Evolutionary conservation across 2,888 invertebrate genomes (phyloP), one percentile per base, ranked within the genome.

Genomic region (Pseudococcus jackbeardsleyi): DNA sequence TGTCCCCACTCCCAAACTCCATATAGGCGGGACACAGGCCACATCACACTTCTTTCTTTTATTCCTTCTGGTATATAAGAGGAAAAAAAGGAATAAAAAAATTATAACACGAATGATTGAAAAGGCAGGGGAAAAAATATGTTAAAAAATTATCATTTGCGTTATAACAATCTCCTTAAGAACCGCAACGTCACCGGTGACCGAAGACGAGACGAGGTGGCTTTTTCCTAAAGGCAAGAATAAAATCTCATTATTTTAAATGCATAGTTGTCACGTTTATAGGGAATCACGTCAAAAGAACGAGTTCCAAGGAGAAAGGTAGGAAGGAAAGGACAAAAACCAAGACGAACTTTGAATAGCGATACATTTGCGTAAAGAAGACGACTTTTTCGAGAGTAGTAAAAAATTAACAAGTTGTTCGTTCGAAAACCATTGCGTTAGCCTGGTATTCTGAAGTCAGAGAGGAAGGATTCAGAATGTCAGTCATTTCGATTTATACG

Each of bases 171-270:
- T 72, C 68, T 33, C 15, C 5, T 72, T 33, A 33, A 33, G 0
- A 72, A 26, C 68, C 68, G 33, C 33, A 19, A 59, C 59, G 59
- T 72, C 26, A 6, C 26, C 26, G 64, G 12, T 19, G 8, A 59
- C 26, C 12, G 33, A 72, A 72, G 12, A 33, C 3, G 33, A 17
- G 26, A 33, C 5, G 19, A 19, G 59, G 19, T n/a, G 59, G 59
- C 19, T 59, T 59, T 19, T 59, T 59, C 59, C 59, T 19, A 59
- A 59, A 59, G 19, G 59, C 19, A 17, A 11, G 33, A 33, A 33
- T 72, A 72, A 72, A 72, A 72, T 72, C 68, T 72, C 68, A 72
- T 72, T 72, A 72, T 72, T 72, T 72, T 72, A 72, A 72, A 72
- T 72, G 68, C 68, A 33, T 33, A 72, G 33, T 33, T 72, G 68